A percentile compares a stretch with the other conserved stretches of the same genome.
Evolutionary conservation across 2,888 invertebrate species (phyloP).

Genomic region (Drosophila gaucha): DNA sequence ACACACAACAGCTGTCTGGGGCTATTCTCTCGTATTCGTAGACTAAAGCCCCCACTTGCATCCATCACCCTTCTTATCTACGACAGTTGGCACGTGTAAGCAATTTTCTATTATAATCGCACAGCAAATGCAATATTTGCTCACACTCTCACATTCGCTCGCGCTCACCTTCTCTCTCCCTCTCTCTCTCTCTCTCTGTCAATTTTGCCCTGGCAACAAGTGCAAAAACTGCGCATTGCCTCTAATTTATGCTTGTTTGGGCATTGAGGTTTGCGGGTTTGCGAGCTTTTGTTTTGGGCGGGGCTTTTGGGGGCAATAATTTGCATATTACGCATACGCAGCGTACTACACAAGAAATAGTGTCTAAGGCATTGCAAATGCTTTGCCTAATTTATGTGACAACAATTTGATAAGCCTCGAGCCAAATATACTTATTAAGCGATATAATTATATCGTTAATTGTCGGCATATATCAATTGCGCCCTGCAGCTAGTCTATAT

Average conservation of each 20-base stretch:
- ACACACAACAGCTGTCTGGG: constrained; percentile 39
- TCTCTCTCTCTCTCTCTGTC: constrained; percentile 4
- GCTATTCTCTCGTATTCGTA: constrained; percentile 15
- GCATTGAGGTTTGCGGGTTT: background rate
- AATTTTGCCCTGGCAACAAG: constrained; percentile 56
- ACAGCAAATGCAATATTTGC: constrained; percentile 46
- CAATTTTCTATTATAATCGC: constrained; percentile 73
- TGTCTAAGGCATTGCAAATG: constrained; percentile 17
- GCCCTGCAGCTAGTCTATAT: constrained; percentile 15
- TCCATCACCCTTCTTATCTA: constrained; percentile 29
- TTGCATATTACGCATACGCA: constrained; percentile 63
- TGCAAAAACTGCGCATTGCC: constrained; percentile 53
- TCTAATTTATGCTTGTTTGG: constrained; percentile 50
- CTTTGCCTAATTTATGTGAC: constrained; percentile 54
- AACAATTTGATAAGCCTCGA: constrained; percentile 42
- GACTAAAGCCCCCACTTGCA: constrained; percentile 1
- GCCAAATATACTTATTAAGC: constrained; percentile 43
- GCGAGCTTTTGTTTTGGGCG: background rate
- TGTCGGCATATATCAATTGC: constrained; percentile 36
- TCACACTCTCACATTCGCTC: constrained; percentile 20
- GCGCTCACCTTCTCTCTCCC: constrained; percentile 12
- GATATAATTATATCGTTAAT: constrained; percentile 55
- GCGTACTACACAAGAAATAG: constrained; percentile 20
- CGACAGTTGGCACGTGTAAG: constrained; percentile 71
- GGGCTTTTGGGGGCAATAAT: constrained; percentile 16